A percentile compares a stretch with the other conserved stretches of the same genome.
Conservation (phyloP, 2,113 vertebrate genomes). For the Engraulis encrasicolus region DNA sequence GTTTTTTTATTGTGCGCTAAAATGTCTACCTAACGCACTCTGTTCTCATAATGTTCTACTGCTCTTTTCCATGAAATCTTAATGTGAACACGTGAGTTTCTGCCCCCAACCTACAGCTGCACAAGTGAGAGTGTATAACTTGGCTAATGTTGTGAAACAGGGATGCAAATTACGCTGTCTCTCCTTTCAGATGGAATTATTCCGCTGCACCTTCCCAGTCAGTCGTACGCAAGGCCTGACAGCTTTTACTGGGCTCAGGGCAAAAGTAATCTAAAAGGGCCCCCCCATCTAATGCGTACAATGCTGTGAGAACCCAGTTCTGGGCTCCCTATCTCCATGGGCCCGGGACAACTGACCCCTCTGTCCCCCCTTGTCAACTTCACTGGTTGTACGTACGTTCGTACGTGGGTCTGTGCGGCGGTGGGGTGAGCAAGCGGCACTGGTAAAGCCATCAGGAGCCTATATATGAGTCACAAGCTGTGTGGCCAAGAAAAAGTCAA, state of each 20-base stretch:
- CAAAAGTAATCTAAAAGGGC: too few species aligned
- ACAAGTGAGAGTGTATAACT: neutral
- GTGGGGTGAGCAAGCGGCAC: too few species aligned
- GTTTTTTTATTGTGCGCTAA: neutral
- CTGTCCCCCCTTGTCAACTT: too few species aligned
- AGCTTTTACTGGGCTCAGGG: too few species aligned
- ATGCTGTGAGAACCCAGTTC: too few species aligned
- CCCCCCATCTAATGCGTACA: too few species aligned
- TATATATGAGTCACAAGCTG: slow-evolving; percentile 73
- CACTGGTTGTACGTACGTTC: too few species aligned
- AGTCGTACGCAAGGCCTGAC: slow-evolving; percentile 59
- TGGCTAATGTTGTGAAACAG: neutral
- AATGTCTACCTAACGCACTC: neutral
- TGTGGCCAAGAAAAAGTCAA: slow-evolving; percentile 72
- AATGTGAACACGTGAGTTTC: neutral
- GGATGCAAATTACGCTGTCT: neutral
- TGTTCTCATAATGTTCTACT: neutral
- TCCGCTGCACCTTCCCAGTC: slow-evolving; percentile 44
- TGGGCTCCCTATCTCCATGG: too few species aligned
- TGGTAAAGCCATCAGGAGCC: slow-evolving; percentile 73
- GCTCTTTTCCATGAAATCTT: neutral
- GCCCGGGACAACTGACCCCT: too few species aligned
- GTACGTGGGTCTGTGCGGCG: slow-evolving; percentile 44
- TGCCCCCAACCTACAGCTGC: neutral
- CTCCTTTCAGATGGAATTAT: neutral